Percentiles rank a stretch among this genome's conserved stretches.
Evolutionary conservation across 2,797 vertebrate species (phyloP).

Genomic region (Malurus splendens): DNA sequence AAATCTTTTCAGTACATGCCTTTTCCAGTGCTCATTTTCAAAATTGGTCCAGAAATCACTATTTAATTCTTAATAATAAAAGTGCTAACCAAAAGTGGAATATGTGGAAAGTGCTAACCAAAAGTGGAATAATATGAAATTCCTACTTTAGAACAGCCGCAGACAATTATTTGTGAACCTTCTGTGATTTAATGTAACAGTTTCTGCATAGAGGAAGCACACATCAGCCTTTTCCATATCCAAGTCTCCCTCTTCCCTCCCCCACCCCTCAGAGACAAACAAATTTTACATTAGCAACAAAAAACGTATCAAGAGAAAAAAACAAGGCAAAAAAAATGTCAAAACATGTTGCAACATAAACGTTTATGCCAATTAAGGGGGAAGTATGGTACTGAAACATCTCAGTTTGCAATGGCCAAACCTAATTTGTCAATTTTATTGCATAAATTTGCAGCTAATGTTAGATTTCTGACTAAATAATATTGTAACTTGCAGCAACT

Average conservation of each 20-base stretch:
- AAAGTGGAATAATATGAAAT: background rate
- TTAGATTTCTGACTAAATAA: background rate
- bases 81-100: background rate
- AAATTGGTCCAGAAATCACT: background rate
- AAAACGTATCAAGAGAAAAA: background rate
- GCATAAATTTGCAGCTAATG: background rate
- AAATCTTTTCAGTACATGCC: background rate
- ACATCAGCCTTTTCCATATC: too few species aligned
- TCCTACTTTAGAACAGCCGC: background rate
- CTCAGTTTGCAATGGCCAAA: background rate
- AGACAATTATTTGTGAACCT: background rate
- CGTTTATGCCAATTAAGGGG: background rate
- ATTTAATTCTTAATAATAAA: background rate
- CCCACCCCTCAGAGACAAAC: too few species aligned
- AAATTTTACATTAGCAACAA: background rate
- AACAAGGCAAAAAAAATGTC: accelerated
- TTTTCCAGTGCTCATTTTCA: background rate
- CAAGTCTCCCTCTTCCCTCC: background rate
- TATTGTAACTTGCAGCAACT: background rate
- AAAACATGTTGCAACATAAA: background rate
- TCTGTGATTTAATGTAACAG: background rate
- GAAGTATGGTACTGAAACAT: background rate
- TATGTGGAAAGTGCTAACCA: too few species aligned
- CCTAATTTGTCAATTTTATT: background rate
- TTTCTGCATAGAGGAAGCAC: background rate